phyloP scores from a whole-genome alignment of 1,140 invertebrate species.

The Micrasema longulum region DNA sequence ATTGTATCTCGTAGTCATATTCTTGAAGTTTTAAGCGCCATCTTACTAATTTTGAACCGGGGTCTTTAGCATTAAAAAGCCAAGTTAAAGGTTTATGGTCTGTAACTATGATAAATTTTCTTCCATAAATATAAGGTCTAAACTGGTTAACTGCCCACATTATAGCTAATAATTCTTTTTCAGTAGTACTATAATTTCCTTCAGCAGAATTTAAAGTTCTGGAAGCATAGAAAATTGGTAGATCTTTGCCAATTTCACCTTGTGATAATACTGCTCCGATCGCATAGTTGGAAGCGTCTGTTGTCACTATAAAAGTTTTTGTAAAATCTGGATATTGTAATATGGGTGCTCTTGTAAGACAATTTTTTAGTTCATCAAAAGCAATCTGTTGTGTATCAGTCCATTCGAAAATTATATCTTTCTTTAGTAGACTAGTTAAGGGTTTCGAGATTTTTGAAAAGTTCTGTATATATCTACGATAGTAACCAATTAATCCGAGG shows the following conservation, averaged over 20 bases:
- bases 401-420: slow-evolving; percentile 57
- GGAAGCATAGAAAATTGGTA: slow-evolving; percentile 58
- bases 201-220: slow-evolving; percentile 61
- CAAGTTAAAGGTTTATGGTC: slow-evolving; percentile 68
- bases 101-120: slow-evolving; percentile 64
- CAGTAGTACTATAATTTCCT: slow-evolving; percentile 60
- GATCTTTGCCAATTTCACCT: slow-evolving; percentile 9
- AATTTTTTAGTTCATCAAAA: slow-evolving; percentile 56
- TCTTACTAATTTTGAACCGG: slow-evolving; percentile 61
- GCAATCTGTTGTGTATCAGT: slow-evolving; percentile 51
- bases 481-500: slow-evolving; percentile 63
- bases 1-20: slow-evolving; percentile 60
- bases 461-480: slow-evolving; percentile 61
- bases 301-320: slow-evolving; percentile 58
- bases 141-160: slow-evolving; percentile 65
- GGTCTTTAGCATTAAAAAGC: slow-evolving; percentile 62
- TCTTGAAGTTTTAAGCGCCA: slow-evolving; percentile 68
- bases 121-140: slow-evolving; percentile 63
- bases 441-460: slow-evolving; percentile 54
- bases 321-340: slow-evolving; percentile 57
- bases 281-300: slow-evolving; percentile 56
- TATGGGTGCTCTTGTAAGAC: slow-evolving; percentile 50
- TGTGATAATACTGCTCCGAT: slow-evolving; percentile 59
- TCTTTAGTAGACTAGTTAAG: slow-evolving; percentile 58
- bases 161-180: slow-evolving; percentile 68